A percentile compares a stretch with the other conserved stretches of the same genome.
Conservation (phyloP, 2,888 invertebrate genomes). For the Spicauda simplicius region DNA sequence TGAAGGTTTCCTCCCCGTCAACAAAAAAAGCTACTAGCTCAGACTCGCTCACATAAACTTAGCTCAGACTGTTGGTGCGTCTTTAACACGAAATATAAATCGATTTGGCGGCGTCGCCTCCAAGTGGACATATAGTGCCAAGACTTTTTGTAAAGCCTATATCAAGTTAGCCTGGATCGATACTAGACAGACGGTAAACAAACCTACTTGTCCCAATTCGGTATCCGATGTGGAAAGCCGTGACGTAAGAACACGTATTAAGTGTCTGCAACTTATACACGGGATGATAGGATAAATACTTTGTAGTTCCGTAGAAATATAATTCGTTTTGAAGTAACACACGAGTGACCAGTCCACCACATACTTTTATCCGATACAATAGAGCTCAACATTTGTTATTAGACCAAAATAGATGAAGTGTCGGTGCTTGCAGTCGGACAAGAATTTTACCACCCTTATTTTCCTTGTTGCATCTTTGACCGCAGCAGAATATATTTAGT, state of each 20-base stretch:
- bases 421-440: no score
- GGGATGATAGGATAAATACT: neutral
- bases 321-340: no score
- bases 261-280: neutral
- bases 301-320: no score
- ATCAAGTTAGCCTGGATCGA: slow-evolving; percentile 18
- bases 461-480: no score
- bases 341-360: no score
- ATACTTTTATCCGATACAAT: no score
- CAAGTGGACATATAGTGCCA: slow-evolving; percentile 11
- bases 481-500: no score
- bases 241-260: neutral
- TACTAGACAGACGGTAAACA: slow-evolving; percentile 28
- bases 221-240: slow-evolving; percentile 5
- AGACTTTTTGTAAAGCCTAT: slow-evolving; percentile 14
- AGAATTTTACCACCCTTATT: no score
- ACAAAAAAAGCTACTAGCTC: no score
- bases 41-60: neutral
- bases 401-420: no score
- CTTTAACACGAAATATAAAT: slow-evolving; percentile 16
- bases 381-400: no score
- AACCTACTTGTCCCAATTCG: slow-evolving; percentile 12
- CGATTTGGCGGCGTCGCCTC: slow-evolving; percentile 8
- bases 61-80: slow-evolving; percentile 2
- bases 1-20: no score